A percentile compares a stretch with the other conserved stretches of the same genome.
These are phyloP conservation scores for Beroe forskalii DNA, from an alignment of 37 sponge, comb jelly and placozoan genomes.

Conservation along the genomic window DNA sequence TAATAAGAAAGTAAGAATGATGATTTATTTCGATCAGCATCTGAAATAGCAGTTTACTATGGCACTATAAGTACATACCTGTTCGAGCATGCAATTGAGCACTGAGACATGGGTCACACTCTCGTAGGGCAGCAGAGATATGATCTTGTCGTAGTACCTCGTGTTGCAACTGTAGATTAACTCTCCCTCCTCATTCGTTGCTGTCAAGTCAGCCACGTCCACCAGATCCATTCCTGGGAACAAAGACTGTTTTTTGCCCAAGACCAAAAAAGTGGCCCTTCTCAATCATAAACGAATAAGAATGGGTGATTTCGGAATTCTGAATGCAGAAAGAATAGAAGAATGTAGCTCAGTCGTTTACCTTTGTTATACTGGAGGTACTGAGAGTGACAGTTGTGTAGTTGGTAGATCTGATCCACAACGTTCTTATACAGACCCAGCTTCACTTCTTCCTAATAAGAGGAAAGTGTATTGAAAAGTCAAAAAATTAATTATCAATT, in stretches of 20 bases:
- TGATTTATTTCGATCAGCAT: not conserved
- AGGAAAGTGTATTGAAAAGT: too few species aligned
- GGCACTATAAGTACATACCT: conserved; percentile 77
- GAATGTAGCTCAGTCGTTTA: too few species aligned
- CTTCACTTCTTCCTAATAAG: conserved; percentile 7
- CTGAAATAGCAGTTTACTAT: too few species aligned
- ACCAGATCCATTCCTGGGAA: conserved; percentile 63
- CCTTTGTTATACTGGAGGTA: conserved; percentile 37
- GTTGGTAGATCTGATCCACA: conserved; percentile 21
- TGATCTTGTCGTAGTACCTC: conserved; percentile 72
- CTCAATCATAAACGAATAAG: too few species aligned
- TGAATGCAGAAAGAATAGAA: too few species aligned
- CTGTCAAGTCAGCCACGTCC: conserved; percentile 22
- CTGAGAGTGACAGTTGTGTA: not conserved
- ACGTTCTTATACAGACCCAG: not conserved
- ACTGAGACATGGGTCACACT: conserved; percentile 70
- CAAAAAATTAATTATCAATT: too few species aligned
- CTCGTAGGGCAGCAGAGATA: conserved; percentile 74
- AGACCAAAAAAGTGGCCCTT: too few species aligned
- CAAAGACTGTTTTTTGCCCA: too few species aligned
- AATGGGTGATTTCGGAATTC: too few species aligned
- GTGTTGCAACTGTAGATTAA: conserved; percentile 58
- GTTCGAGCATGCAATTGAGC: conserved; percentile 81
- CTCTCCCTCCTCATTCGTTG: conserved; percentile 33
- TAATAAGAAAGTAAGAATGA: not conserved